phyloP scores from a whole-genome alignment of 2,888 invertebrate species.

The Drosophila cognata region DNA sequence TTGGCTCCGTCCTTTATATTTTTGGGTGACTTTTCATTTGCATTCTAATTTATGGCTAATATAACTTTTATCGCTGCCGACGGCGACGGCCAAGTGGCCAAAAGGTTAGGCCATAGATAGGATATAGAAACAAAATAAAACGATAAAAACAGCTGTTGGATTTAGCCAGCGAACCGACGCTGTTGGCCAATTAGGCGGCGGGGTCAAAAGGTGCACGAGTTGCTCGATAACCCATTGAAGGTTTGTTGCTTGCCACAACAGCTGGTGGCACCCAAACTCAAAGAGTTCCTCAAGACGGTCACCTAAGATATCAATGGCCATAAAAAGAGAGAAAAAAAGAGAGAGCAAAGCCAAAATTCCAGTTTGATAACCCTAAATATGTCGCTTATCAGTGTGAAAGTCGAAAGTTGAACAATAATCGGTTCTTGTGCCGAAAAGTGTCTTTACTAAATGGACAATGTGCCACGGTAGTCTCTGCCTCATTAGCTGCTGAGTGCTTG shows the following conservation, averaged over 20 bases:
- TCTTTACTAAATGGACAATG: background rate
- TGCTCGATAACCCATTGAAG: constrained; percentile 36
- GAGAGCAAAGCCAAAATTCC: background rate
- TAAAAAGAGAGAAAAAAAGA: background rate
- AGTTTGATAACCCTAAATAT: background rate
- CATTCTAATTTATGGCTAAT: constrained; percentile 74
- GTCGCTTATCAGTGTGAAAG: background rate
- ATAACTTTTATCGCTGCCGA: constrained; percentile 70
- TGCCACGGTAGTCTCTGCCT: background rate
- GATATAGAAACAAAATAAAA: constrained; percentile 20
- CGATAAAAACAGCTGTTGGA: constrained; percentile 58
- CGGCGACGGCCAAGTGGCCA: constrained; percentile 34
- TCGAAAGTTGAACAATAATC: background rate
- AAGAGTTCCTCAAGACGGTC: constrained; percentile 17
- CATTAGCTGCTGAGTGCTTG: background rate
- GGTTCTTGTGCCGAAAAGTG: background rate
- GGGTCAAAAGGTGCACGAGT: constrained; percentile 47
- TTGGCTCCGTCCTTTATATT: constrained; percentile 6
- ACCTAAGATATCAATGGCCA: constrained; percentile 6
- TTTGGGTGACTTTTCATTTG: constrained; percentile 66
- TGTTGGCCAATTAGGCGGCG: constrained; percentile 50
- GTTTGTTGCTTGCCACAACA: constrained; percentile 18
- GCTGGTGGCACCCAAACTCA: constrained; percentile 27
- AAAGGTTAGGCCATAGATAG: constrained; percentile 51
- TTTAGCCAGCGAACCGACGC: constrained; percentile 26